Evolutionary conservation across 2,888 invertebrate species (phyloP).

Genomic region (Salpingus planirostris): DNA sequence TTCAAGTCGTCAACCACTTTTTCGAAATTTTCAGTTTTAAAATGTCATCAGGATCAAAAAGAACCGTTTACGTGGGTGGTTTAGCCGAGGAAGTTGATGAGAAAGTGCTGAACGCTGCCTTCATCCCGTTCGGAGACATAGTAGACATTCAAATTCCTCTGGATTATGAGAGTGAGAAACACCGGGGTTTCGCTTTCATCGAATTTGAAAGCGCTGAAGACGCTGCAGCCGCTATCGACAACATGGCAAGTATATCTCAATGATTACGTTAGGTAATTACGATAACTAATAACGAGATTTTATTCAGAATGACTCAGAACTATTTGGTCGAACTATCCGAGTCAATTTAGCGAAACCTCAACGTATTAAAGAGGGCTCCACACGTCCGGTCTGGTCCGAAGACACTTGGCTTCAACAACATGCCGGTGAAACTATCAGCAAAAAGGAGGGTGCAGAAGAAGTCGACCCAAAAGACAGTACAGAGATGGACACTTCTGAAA

Average conservation of each 20-base stretch:
- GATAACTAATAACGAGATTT: not conserved
- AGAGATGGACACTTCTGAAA: constrained; percentile 7
- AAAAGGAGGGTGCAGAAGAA: constrained; percentile 27
- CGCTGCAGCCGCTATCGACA: constrained; percentile 97
- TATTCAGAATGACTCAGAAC: constrained; percentile 96
- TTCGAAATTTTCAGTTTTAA: too few species aligned
- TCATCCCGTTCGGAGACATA: constrained; percentile 97
- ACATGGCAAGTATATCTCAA: constrained; percentile 81
- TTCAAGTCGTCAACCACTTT: too few species aligned
- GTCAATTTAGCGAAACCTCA: constrained; percentile 97
- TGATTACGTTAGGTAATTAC: not conserved
- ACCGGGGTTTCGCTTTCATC: constrained; percentile 97
- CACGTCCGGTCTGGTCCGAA: constrained; percentile 95
- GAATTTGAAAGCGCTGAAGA: constrained; percentile 97
- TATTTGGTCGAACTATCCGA: constrained; percentile 92
- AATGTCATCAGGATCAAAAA: constrained; percentile 60
- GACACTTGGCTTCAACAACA: constrained; percentile 98
- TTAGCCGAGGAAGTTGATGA: constrained; percentile 94
- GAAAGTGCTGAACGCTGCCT: constrained; percentile 90
- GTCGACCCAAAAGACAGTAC: constrained; percentile 22
- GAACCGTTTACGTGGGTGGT: constrained; percentile 80
- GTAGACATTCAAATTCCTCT: constrained; percentile 97
- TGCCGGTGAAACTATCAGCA: constrained; percentile 77
- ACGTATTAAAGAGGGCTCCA: constrained; percentile 90
- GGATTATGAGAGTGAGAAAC: constrained; percentile 95